A percentile compares a stretch with the other conserved stretches of the same genome.
Evolutionary conservation across 2,888 invertebrate genomes (phyloP).

Genomic region (Mycalesis mineus): DNA sequence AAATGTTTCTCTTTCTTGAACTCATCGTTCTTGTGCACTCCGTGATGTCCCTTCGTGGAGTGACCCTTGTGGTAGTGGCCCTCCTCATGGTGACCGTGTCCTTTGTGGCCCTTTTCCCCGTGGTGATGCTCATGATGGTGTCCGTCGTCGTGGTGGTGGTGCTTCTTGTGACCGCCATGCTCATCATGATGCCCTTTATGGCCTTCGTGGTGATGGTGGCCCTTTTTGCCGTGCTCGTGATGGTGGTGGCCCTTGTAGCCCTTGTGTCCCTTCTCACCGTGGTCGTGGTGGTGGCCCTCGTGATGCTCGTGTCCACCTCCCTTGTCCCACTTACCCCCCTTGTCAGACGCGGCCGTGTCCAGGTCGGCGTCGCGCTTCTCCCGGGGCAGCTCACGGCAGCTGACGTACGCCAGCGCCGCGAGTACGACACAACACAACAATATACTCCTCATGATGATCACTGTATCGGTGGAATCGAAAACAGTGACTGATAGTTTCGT

Average conservation of each 20-base stretch:
- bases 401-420: conserved; percentile 73
- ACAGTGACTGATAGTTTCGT: conserved; percentile 58
- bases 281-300: conserved; percentile 80
- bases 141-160: conserved; percentile 82
- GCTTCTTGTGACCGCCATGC: conserved; percentile 81
- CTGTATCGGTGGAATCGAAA: conserved; percentile 48
- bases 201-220: conserved; percentile 84
- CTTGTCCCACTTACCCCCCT: conserved; percentile 71
- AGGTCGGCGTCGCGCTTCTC: conserved; percentile 73
- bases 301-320: conserved; percentile 83
- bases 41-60: conserved; percentile 90
- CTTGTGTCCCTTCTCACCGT: conserved; percentile 85
- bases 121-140: conserved; percentile 82
- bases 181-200: conserved; percentile 81
- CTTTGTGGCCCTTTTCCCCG: conserved; percentile 82
- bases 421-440: conserved; percentile 63
- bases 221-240: conserved; percentile 83
- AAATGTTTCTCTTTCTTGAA: conserved; percentile 92
- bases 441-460: conserved; percentile 59
- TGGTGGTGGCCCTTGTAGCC: conserved; percentile 83
- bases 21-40: conserved; percentile 90
- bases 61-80: conserved; percentile 90
- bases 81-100: conserved; percentile 72
- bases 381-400: conserved; percentile 73
- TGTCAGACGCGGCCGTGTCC: conserved; percentile 70